Evolutionary conservation across 1,140 invertebrate species (phyloP), one percentile per base, ranked within the genome.

Genomic region (Sarcophaga peregrina): DNA sequence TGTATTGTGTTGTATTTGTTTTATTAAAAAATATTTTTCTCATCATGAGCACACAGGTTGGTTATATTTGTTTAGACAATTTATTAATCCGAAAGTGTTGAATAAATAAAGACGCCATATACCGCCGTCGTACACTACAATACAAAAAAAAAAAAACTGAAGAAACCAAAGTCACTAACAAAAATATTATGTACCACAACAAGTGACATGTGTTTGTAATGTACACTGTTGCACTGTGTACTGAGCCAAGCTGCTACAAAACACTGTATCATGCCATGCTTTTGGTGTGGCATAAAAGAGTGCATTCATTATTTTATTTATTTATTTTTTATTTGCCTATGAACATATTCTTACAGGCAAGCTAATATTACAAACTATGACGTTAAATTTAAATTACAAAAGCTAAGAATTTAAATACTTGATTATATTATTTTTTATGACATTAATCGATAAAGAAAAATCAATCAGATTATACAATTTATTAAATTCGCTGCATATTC

Each of bases 81-180:
- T 72, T 82, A 82, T 82, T 82, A 82, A 82, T 82, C 81, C 81
- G 75, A 82, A 82, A 72, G 81, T 82, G 81, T 82, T 82, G 81
- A 82, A 74, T 82, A 82, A 82, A 82, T 74, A 82, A 78, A 62
- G 68, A 73, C 81, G 68, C 68, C 81, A 52, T 50, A 78, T 78
- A 50, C 75, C 75, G 75, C 75, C 75, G 20, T 20, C 52, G 45
- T 15, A 8, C 45, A 17, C 74, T 6, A 48, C 74, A 58, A 37
- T 37, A 58, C 15, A 58, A 58, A 11, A 13, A n/a, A 58, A 58
- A 47, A 45, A 76, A 15, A 45, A n/a, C n/a, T n/a, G n/a, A n/a
- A n/a, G n/a, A 76, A 47, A 47, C 73, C 25, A 72, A 72, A 25
- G 62, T 17, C 17, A 72, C 37, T 72, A 47, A 75, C 15, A 75